phyloP scores from a whole-genome alignment of 2,113 vertebrate genomes.

The Melanerpes formicivorus region DNA sequence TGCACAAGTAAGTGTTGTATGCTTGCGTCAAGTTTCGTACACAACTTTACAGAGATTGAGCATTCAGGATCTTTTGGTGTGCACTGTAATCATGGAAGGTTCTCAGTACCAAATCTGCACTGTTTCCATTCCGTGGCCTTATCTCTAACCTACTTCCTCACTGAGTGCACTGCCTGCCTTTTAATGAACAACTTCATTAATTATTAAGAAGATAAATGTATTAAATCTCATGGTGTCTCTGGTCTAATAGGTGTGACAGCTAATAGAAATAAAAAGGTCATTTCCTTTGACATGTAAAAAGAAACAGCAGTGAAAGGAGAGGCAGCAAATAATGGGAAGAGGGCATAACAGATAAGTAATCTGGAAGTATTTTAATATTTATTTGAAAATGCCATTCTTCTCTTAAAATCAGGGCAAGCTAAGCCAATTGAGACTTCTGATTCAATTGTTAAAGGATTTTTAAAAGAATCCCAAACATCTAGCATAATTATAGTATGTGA shows the following conservation, averaged over 20 bases:
- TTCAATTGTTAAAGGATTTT: background rate
- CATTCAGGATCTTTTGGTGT: background rate
- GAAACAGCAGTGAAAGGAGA: background rate
- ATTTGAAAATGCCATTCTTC: background rate
- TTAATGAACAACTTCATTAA: constrained; percentile 15
- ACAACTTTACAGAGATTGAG: background rate
- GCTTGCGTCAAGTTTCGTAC: background rate
- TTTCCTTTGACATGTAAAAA: constrained; percentile 2
- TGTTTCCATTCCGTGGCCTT: background rate
- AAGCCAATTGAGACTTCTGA: background rate
- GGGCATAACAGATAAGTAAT: background rate
- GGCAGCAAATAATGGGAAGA: background rate
- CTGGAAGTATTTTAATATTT: background rate
- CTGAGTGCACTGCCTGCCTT: background rate
- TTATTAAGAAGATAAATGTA: constrained; percentile 5
- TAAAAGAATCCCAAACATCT: background rate
- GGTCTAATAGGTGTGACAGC: background rate
- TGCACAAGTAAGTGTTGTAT: background rate
- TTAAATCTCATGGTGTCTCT: background rate
- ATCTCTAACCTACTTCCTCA: background rate
- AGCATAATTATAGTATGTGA: background rate
- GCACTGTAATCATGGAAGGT: background rate
- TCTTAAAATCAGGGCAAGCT: background rate
- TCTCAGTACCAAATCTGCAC: background rate
- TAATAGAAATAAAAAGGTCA: background rate